Conservation (phyloP, 2,888 invertebrate genomes). For the Brachyopa scutellaris region DNA sequence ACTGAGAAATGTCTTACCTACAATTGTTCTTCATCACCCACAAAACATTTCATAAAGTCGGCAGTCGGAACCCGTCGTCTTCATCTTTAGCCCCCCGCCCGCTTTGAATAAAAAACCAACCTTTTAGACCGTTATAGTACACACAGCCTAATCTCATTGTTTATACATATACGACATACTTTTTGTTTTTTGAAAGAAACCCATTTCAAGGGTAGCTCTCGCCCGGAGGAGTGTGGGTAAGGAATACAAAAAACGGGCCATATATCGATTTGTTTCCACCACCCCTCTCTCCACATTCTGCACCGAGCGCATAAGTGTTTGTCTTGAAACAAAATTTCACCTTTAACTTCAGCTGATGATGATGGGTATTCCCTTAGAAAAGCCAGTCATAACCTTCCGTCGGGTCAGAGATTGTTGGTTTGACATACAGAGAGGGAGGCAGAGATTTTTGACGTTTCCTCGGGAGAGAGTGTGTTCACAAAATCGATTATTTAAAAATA, state of each 20-base stretch:
- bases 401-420: conserved; percentile 45
- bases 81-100: background rate
- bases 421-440: conserved; percentile 18
- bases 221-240: background rate
- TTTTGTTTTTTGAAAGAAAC: conserved; percentile 38
- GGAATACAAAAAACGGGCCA: conserved; percentile 9
- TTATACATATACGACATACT: conserved; percentile 44
- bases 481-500: conserved; percentile 61
- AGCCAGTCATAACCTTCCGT: conserved; percentile 33
- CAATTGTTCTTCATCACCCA: conserved; percentile 30
- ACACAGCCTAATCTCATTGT: conserved; percentile 59
- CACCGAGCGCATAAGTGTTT: conserved; percentile 31
- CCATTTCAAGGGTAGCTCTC: conserved; percentile 48
- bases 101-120: conserved; percentile 6
- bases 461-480: conserved; percentile 50
- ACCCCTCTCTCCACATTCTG: background rate
- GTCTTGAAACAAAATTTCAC: conserved; percentile 58
- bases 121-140: conserved; percentile 50
- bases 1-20: conserved; percentile 22
- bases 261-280: conserved; percentile 34
- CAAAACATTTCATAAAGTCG: no score
- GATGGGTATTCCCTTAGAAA: conserved; percentile 35
- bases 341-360: conserved; percentile 58
- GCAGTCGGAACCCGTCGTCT: no score
- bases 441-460: conserved; percentile 54